Conservation (phyloP, 2,113 vertebrate genomes). For the Ciconia boyciana region DNA sequence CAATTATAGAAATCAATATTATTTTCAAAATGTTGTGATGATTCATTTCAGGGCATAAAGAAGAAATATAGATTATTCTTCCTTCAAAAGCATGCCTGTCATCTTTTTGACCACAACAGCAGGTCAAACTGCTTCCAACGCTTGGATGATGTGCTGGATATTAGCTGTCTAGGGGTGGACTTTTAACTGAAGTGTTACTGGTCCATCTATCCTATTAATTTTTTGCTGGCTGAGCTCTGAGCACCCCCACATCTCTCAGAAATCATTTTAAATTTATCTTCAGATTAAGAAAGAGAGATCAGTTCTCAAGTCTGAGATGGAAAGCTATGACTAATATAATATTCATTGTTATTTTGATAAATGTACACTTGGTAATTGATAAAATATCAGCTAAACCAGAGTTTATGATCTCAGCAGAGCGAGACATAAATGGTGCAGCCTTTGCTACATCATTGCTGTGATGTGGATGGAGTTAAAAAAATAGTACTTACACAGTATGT, state of each 20-base stretch:
- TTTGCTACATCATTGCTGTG: neutral
- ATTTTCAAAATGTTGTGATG: neutral
- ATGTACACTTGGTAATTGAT: conserved; percentile 23
- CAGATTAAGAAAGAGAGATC: conserved; percentile 3
- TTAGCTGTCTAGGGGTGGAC: neutral
- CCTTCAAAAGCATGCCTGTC: neutral
- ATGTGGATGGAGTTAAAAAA: neutral
- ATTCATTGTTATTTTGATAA: conserved; percentile 48
- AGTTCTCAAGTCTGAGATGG: neutral
- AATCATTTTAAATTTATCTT: conserved; percentile 18
- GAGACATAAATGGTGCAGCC: neutral
- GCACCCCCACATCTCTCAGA: neutral
- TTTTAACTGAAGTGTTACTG: neutral
- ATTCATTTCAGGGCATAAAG: neutral
- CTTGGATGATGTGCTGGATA: neutral
- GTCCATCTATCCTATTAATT: neutral
- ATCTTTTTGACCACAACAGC: neutral
- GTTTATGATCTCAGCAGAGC: neutral
- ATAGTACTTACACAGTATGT: neutral
- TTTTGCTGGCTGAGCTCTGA: conserved; percentile 7
- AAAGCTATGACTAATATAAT: conserved; percentile 19
- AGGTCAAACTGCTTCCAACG: neutral
- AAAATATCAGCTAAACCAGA: neutral
- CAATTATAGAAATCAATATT: neutral
- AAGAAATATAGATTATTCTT: neutral